Percentiles rank a stretch among this genome's conserved stretches.
Evolutionary conservation across 2,797 vertebrate species (phyloP).

Genomic region (Amphiprion clarkii): DNA sequence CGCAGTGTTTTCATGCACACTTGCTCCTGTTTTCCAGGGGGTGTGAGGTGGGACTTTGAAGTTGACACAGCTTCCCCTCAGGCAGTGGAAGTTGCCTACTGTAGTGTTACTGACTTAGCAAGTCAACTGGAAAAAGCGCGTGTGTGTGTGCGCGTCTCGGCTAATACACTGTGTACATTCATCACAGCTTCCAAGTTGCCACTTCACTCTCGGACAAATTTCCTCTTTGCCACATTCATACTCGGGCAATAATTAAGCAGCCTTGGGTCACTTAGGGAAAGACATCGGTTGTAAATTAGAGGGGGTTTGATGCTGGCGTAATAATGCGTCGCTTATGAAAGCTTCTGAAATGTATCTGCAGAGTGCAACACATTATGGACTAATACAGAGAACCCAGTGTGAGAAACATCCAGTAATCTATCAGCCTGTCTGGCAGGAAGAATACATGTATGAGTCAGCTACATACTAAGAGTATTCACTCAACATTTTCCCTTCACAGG

Average conservation of each 20-base stretch:
- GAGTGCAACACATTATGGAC: constrained; percentile 36
- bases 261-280: constrained; percentile 33
- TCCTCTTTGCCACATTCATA: constrained; percentile 37
- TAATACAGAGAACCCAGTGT: constrained; percentile 67
- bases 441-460: constrained; percentile 62
- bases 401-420: constrained; percentile 56
- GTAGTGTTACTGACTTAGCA: constrained; percentile 74
- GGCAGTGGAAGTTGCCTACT: constrained; percentile 80
- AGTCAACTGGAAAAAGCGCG: constrained; percentile 69
- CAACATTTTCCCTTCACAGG: constrained; percentile 36
- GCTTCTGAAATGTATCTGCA: constrained; percentile 46
- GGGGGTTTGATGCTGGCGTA: constrained; percentile 10
- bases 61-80: constrained; percentile 69
- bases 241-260: constrained; percentile 43
- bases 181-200: constrained; percentile 43
- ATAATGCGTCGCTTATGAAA: constrained; percentile 53
- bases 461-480: constrained; percentile 58
- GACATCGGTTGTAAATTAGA: constrained; percentile 50
- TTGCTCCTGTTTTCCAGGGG: constrained; percentile 64
- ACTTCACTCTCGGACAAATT: constrained; percentile 47
- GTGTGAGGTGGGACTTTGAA: constrained; percentile 69
- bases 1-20: constrained; percentile 56
- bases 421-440: constrained; percentile 65
- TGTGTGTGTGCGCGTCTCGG: constrained; percentile 33
- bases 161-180: constrained; percentile 69